Evolutionary conservation across 2,888 invertebrate species (phyloP).

Genomic region (Ptychoptera albimana): DNA sequence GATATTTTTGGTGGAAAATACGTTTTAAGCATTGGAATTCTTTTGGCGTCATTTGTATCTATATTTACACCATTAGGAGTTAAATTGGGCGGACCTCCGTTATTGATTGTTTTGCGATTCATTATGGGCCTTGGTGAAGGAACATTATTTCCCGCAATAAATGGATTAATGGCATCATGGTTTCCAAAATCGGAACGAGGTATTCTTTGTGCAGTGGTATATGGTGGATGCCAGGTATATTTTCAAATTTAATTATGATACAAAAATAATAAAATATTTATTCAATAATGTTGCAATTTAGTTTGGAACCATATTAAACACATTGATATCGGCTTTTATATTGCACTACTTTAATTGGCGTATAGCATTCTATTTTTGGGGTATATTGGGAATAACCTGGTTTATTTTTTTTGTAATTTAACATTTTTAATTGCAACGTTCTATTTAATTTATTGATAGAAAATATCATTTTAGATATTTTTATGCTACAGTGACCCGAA

Average conservation of each 20-base stretch:
- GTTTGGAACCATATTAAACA: not conserved
- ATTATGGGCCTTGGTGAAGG: not conserved
- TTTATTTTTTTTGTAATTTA: not conserved
- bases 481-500: not conserved
- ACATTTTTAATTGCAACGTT: not conserved
- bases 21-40: slow-evolving; percentile 54
- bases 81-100: not conserved
- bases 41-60: slow-evolving; percentile 22
- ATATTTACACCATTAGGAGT: not conserved
- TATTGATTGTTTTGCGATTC: not conserved
- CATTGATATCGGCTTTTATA: not conserved
- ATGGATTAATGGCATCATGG: not conserved
- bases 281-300: not conserved
- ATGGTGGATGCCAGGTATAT: not conserved
- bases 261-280: not conserved
- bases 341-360: not conserved
- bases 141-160: not conserved
- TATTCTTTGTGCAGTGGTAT: not conserved
- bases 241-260: not conserved
- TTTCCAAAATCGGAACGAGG: not conserved
- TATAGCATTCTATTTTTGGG: not conserved
- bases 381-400: not conserved
- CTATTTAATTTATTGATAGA: not conserved
- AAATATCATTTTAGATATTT: not conserved
- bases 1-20: slow-evolving; percentile 64